These are phyloP conservation scores for Orthosia gracilis DNA, from an alignment of 2,888 invertebrate species.

Conservation along the genomic window DNA sequence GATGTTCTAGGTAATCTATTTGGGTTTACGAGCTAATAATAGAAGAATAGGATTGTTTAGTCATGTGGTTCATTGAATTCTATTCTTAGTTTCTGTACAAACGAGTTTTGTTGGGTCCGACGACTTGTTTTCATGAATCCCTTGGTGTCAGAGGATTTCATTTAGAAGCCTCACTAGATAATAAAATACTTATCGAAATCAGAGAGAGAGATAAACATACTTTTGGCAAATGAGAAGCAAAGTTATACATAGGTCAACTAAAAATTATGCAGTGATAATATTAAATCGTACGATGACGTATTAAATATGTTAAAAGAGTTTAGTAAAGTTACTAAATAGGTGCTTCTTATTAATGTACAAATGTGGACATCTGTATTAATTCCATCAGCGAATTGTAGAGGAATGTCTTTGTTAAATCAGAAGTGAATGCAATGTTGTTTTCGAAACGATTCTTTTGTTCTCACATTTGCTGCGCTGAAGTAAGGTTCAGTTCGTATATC, in stretches of 20 bases:
- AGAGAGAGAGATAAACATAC: not conserved
- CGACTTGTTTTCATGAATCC: constrained; percentile 18
- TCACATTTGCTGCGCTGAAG: constrained; percentile 78
- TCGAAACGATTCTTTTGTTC: constrained; percentile 84
- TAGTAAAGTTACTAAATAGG: constrained; percentile 20
- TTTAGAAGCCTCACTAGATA: not conserved
- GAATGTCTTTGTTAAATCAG: constrained; percentile 73
- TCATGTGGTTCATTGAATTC: constrained; percentile 50
- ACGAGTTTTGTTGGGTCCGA: constrained; percentile 29
- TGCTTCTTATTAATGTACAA: constrained; percentile 39
- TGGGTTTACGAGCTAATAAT: constrained; percentile 57
- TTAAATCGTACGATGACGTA: not conserved
- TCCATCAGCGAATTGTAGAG: constrained; percentile 64
- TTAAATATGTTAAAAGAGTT: not conserved
- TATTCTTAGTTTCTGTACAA: constrained; percentile 53
- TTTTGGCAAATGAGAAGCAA: constrained; percentile 3
- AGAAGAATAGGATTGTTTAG: constrained; percentile 61
- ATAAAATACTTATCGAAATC: not conserved
- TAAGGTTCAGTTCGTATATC: constrained; percentile 75
- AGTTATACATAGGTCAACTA: not conserved
- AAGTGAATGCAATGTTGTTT: constrained; percentile 76
- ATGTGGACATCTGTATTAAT: constrained; percentile 59
- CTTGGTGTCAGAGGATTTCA: not conserved
- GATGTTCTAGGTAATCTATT: constrained; percentile 58
- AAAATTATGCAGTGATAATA: not conserved